phyloP scores from a whole-genome alignment of 2,113 vertebrate species.

The Tursiops truncatus region DNA sequence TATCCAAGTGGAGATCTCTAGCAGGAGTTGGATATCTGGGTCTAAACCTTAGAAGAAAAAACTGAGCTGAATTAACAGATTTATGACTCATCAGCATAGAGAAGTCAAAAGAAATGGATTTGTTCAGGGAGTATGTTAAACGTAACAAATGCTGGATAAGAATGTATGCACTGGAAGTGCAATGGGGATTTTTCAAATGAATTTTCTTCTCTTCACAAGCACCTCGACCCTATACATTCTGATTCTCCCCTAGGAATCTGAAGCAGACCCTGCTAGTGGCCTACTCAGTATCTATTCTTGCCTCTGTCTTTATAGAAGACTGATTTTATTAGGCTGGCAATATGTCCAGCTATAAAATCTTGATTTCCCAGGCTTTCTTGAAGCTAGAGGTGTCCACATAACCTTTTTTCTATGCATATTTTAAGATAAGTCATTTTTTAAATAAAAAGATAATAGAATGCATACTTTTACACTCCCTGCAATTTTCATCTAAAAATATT shows the following conservation, averaged over 20 bases:
- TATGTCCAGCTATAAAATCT: neutral
- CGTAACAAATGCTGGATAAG: neutral
- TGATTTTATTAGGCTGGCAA: neutral
- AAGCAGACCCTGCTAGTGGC: neutral
- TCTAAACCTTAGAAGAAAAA: neutral
- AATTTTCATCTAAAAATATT: neutral
- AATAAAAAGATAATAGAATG: neutral
- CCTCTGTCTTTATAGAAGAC: neutral
- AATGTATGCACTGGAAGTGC: neutral
- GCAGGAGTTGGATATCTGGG: neutral
- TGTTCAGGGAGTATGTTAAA: neutral
- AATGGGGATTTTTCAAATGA: neutral
- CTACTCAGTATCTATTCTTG: neutral
- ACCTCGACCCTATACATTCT: neutral
- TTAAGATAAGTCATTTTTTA: neutral
- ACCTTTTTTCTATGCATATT: neutral
- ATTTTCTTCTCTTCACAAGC: neutral
- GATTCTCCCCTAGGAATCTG: neutral
- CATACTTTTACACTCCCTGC: neutral
- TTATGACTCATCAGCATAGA: neutral
- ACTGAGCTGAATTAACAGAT: neutral
- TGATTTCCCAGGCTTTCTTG: neutral
- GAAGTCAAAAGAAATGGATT: neutral
- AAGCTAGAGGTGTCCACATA: neutral
- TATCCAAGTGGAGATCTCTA: neutral